phyloP scores from a whole-genome alignment of 2,888 invertebrate species.

The Tenodera sinensis region DNA sequence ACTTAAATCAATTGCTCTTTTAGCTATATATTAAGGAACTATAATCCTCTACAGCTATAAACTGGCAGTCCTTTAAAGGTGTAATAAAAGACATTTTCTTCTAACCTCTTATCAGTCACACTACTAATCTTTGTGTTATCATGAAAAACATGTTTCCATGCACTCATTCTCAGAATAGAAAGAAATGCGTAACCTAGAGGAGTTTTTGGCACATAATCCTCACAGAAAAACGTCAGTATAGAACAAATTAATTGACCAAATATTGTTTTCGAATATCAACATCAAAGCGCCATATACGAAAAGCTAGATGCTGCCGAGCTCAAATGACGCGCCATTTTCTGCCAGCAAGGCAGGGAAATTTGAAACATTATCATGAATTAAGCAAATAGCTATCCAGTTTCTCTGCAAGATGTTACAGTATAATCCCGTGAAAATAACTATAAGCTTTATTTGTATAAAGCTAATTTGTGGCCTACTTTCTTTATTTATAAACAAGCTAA shows the following conservation, averaged over 20 bases:
- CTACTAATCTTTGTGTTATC: not conserved
- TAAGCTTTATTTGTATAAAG: not conserved
- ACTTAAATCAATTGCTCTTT: not conserved
- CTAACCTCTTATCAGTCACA: too few relatives aligned
- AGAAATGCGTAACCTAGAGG: not conserved
- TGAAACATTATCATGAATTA: constrained; percentile 29
- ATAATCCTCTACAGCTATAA: not conserved
- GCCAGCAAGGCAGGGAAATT: constrained; percentile 37
- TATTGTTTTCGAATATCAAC: not conserved
- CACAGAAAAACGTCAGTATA: not conserved
- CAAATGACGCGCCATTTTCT: constrained; percentile 38
- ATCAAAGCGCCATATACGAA: constrained; percentile 31
- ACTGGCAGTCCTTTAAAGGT: not conserved
- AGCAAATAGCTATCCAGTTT: not conserved
- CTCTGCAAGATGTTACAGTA: not conserved
- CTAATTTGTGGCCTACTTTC: not conserved
- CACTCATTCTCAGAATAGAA: not conserved
- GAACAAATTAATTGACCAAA: not conserved
- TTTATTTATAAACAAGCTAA: constrained; percentile 17
- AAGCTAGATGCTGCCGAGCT: constrained; percentile 31
- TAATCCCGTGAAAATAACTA: not conserved
- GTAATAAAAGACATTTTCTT: too few relatives aligned
- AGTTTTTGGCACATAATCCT: not conserved
- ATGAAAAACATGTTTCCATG: not conserved
- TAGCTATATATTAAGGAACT: not conserved